Evolutionary conservation across 2,113 vertebrate species (phyloP).

Genomic region (Balaeniceps rex): DNA sequence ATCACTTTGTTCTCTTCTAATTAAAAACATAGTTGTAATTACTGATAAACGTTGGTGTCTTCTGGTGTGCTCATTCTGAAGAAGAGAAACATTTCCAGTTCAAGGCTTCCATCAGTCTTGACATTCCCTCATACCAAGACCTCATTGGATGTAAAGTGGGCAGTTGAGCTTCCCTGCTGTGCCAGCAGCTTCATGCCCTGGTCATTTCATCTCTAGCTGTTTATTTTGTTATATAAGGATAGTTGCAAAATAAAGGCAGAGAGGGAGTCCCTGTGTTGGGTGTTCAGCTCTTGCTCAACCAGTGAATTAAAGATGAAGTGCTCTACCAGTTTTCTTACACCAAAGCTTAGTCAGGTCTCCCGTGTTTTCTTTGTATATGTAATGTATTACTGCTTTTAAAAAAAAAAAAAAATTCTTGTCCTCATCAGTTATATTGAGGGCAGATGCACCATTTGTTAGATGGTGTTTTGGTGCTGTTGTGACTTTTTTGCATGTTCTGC

Average conservation of each 20-base stretch:
- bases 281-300: background rate
- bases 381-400: background rate
- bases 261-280: background rate
- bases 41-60: background rate
- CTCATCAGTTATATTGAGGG: background rate
- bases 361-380: background rate
- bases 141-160: background rate
- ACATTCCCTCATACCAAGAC: background rate
- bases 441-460: background rate
- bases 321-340: background rate
- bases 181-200: background rate
- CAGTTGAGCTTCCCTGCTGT: background rate
- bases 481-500: background rate
- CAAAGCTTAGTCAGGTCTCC: background rate
- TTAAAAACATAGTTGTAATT: background rate
- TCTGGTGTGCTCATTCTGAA: background rate
- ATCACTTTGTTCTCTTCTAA: background rate
- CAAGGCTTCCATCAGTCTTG: background rate
- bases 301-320: background rate
- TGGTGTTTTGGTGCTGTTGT: background rate
- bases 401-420: background rate
- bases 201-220: background rate
- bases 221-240: background rate
- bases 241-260: background rate
- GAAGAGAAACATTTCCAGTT: background rate